Conservation (phyloP, 2,888 invertebrate species). For the Rotaria sp. region DNA sequence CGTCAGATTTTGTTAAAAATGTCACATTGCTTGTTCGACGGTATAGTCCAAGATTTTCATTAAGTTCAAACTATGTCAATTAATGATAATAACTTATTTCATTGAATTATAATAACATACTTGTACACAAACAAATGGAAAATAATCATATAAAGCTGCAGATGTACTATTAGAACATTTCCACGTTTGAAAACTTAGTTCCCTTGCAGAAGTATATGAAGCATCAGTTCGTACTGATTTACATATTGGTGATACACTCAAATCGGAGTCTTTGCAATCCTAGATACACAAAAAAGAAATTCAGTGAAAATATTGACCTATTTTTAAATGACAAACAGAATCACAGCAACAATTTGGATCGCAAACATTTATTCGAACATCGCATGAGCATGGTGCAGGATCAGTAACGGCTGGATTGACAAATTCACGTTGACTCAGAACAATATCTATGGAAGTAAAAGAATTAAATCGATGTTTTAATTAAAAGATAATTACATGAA, state of each 20-base stretch:
- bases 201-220: background rate
- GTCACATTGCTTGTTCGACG: background rate
- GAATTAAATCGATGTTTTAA: background rate
- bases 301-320: too few relatives aligned
- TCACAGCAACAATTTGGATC: conserved; percentile 19
- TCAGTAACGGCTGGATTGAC: background rate
- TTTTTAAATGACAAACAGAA: background rate
- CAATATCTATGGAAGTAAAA: background rate
- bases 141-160: background rate
- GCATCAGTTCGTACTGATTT: background rate
- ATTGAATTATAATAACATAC: background rate
- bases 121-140: conserved; percentile 4
- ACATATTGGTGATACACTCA: background rate
- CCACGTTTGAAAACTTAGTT: background rate
- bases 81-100: background rate
- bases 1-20: background rate
- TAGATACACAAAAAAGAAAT: background rate
- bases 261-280: background rate
- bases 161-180: background rate
- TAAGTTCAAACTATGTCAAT: background rate
- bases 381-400: background rate
- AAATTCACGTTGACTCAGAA: background rate
- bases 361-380: background rate
- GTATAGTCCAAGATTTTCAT: background rate
- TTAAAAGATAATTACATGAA: background rate